phyloP scores from a whole-genome alignment of 2,888 invertebrate genomes.

The Cataglyphis albicans region DNA sequence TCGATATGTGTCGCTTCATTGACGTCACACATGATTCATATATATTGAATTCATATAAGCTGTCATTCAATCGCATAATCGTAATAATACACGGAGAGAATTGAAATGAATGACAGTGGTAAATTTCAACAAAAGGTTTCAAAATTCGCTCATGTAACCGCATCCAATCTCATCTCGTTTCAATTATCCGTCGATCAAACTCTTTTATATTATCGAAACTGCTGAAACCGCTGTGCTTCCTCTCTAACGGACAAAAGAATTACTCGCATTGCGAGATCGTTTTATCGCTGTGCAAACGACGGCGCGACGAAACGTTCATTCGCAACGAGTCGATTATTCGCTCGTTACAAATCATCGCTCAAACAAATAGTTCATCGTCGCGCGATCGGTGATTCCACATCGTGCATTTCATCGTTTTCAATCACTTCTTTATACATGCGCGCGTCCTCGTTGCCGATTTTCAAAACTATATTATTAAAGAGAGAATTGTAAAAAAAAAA shows the following conservation, averaged over 20 bases:
- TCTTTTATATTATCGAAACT: not conserved
- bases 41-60: slow-evolving; percentile 6
- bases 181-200: slow-evolving; percentile 1
- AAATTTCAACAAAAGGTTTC: not conserved
- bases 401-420: slow-evolving; percentile 23
- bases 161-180: not conserved
- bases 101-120: not conserved
- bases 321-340: slow-evolving; percentile 31
- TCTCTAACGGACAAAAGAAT: slow-evolving; percentile 23
- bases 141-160: not conserved
- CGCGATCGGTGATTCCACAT: slow-evolving; percentile 24
- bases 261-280: slow-evolving; percentile 9
- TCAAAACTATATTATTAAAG: not conserved
- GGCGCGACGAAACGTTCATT: not conserved
- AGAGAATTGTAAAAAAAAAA: not conserved
- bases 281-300: slow-evolving; percentile 14
- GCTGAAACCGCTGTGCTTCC: not conserved
- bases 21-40: slow-evolving; percentile 33
- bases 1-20: slow-evolving; percentile 7
- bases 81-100: not conserved
- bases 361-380: not conserved
- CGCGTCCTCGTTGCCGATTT: not conserved
- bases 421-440: slow-evolving; percentile 14
- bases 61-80: slow-evolving; percentile 10
- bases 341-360: slow-evolving; percentile 33